phyloP scores from a whole-genome alignment of 2,888 invertebrate genomes.

The Mongoloraphidia duomilia region DNA sequence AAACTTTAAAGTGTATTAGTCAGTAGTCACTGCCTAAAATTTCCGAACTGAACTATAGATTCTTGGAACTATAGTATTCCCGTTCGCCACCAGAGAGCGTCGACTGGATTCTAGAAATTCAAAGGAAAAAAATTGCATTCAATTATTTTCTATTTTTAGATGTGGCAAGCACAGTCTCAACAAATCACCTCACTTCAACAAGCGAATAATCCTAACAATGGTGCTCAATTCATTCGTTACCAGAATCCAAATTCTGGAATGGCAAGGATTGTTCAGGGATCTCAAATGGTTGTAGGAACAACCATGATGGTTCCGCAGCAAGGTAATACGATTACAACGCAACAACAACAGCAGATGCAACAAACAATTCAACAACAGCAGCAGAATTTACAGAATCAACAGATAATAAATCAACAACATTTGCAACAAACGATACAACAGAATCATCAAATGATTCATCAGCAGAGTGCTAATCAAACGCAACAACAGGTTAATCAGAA shows the following conservation, averaged over 20 bases:
- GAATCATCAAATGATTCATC: conserved; percentile 16
- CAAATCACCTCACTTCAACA: conserved; percentile 17
- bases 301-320: conserved; percentile 26
- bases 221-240: conserved; percentile 23
- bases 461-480: conserved; percentile 15
- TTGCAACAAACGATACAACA: conserved; percentile 13
- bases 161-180: conserved; percentile 18
- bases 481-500: conserved; percentile 11
- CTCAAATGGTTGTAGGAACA: conserved; percentile 17
- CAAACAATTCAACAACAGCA: conserved; percentile 20
- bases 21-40: too few species aligned
- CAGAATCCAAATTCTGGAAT: conserved; percentile 23
- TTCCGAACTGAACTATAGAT: too few species aligned
- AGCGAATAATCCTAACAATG: conserved; percentile 24
- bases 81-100: background rate
- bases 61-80: too few species aligned
- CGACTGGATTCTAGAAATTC: too few species aligned
- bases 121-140: too few species aligned
- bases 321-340: conserved; percentile 17
- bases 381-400: conserved; percentile 18
- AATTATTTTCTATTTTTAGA: conserved; percentile 15
- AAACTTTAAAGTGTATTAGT: too few species aligned
- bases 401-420: conserved; percentile 16
- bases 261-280: conserved; percentile 18
- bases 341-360: conserved; percentile 21